Percentiles rank a stretch among this genome's conserved stretches.
Evolutionary conservation across 2,113 vertebrate genomes (phyloP).

Genomic region (Mustela lutreola): DNA sequence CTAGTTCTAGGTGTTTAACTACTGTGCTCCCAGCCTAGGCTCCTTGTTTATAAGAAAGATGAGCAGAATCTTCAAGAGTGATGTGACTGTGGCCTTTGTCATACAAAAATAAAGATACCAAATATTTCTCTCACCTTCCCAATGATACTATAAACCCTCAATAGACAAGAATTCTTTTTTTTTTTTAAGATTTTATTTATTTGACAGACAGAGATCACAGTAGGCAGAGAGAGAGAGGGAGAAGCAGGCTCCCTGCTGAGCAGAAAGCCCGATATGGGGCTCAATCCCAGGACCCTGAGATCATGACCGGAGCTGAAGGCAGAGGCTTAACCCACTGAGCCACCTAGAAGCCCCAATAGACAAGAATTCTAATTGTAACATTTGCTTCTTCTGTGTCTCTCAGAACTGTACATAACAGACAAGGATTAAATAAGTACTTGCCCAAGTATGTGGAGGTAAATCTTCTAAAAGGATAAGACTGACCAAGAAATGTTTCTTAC

Average conservation of each 20-base stretch:
- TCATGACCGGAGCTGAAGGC: too few relatives aligned
- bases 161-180: not conserved
- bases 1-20: not conserved
- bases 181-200: too few relatives aligned
- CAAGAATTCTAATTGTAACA: not conserved
- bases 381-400: not conserved
- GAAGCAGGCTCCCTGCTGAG: too few relatives aligned
- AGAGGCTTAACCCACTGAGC: too few relatives aligned
- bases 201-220: too few relatives aligned
- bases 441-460: not conserved
- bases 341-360: not conserved
- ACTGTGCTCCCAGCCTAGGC: not conserved
- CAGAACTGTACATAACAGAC: not conserved
- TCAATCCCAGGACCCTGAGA: too few relatives aligned
- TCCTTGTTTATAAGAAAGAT: not conserved
- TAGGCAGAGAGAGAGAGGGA: too few relatives aligned
- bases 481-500: not conserved
- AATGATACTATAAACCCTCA: not conserved
- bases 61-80: not conserved
- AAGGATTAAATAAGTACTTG: not conserved
- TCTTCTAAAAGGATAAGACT: slow-evolving; percentile 17
- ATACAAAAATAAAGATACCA: not conserved
- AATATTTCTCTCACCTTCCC: not conserved
- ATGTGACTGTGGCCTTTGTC: not conserved
- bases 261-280: too few relatives aligned